A percentile compares a stretch with the other conserved stretches of the same genome.
Conservation (phyloP, 2,113 vertebrate genomes). For the Hyaena hyaena region DNA sequence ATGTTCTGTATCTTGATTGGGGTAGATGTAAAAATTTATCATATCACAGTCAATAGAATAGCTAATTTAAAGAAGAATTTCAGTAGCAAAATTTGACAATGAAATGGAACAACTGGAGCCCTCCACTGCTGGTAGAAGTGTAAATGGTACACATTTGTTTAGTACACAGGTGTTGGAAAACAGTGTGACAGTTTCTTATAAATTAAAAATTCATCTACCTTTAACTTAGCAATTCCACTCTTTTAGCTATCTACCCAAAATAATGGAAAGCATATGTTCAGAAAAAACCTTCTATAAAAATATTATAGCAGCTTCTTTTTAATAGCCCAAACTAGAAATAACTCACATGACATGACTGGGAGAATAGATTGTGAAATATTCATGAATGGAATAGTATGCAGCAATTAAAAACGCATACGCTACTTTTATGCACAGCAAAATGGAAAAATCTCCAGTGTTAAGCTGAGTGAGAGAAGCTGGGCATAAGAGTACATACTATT, state of each 20-base stretch:
- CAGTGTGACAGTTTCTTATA: conserved; percentile 8
- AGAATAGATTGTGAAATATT: conserved; percentile 25
- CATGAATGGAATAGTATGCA: neutral
- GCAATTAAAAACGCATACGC: neutral
- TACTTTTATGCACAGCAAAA: neutral
- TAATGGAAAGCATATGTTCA: neutral
- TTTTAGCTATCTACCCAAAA: neutral
- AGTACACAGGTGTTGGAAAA: neutral
- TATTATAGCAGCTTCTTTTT: conserved; percentile 41
- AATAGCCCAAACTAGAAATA: conserved; percentile 19
- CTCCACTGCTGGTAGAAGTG: neutral
- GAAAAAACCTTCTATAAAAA: conserved; percentile 14
- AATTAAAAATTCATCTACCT: neutral
- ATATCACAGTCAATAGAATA: neutral
- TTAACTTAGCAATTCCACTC: conserved; percentile 20
- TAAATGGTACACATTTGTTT: neutral
- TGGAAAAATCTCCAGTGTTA: neutral
- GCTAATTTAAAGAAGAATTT: conserved; percentile 27
- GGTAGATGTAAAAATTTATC: neutral
- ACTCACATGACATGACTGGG: neutral
- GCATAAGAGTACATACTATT: neutral
- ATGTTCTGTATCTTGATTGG: neutral
- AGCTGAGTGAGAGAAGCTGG: neutral
- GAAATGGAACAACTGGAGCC: neutral
- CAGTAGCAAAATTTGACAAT: neutral